Evolutionary conservation across 2,797 vertebrate genomes (phyloP).

Genomic region (Zalophus californianus): DNA sequence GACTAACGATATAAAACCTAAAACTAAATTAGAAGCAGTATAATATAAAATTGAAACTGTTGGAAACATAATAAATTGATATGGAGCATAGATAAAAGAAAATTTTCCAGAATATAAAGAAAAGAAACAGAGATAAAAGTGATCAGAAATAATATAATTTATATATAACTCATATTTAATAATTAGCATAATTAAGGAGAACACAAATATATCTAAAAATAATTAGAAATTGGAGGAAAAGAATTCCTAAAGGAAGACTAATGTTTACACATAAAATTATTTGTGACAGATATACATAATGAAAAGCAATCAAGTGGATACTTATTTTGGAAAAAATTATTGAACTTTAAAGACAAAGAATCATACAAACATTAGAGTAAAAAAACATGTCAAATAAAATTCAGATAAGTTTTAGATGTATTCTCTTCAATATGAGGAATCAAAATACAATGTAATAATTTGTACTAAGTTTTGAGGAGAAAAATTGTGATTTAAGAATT

Average conservation of each 20-base stretch:
- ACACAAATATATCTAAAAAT: slow-evolving; percentile 8
- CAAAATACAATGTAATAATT: background rate
- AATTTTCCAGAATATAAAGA: background rate
- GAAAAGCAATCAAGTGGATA: background rate
- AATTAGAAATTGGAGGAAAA: slow-evolving; percentile 42
- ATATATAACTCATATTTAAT: background rate
- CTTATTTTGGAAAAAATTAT: slow-evolving; percentile 34
- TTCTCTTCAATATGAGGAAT: background rate
- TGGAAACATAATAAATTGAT: background rate
- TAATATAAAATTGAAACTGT: background rate
- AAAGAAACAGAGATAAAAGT: slow-evolving; percentile 45
- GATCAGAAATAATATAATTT: background rate
- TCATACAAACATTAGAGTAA: background rate
- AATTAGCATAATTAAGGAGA: background rate
- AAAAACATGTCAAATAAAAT: background rate
- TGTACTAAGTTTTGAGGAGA: background rate
- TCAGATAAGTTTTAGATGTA: background rate
- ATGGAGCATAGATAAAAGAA: background rate
- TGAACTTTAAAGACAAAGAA: slow-evolving; percentile 11
- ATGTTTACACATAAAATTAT: background rate
- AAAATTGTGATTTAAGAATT: background rate
- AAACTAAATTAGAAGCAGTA: slow-evolving; percentile 15
- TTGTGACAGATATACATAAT: background rate
- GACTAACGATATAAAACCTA: background rate
- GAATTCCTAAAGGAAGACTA: background rate